These are phyloP conservation scores for Chloropsis hardwickii DNA, from an alignment of 2,113 vertebrate genomes.

Conservation along the genomic window DNA sequence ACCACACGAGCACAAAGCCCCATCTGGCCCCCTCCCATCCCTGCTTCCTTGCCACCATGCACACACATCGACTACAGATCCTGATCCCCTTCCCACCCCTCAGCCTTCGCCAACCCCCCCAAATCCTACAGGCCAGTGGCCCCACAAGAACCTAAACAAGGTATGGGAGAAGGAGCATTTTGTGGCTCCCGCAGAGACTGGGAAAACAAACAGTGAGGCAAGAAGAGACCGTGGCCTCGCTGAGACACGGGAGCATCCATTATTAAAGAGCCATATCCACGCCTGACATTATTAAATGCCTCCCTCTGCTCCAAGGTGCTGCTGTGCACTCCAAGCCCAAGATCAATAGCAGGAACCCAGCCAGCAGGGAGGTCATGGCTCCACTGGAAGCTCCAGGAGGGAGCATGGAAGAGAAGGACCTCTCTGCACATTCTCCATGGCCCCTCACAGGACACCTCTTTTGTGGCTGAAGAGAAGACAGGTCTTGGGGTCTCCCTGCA, in stretches of 20 bases:
- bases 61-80: not conserved
- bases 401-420: not conserved
- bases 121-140: not conserved
- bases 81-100: not conserved
- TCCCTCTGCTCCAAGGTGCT: not conserved
- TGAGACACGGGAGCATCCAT: not conserved
- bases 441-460: not conserved
- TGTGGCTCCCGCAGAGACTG: accelerated
- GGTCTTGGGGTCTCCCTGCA: not conserved
- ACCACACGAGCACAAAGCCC: not conserved
- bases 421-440: accelerated
- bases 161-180: not conserved
- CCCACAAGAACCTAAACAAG: not conserved
- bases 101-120: not conserved
- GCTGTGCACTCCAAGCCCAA: not conserved
- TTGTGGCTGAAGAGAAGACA: accelerated
- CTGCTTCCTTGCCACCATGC: not conserved
- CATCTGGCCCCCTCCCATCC: conserved; percentile 24
- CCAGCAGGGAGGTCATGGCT: not conserved
- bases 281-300: conserved; percentile 58
- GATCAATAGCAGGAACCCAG: not conserved
- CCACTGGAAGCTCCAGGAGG: not conserved
- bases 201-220: not conserved
- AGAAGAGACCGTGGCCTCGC: not conserved
- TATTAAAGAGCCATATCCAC: conserved; percentile 16